phyloP scores from a whole-genome alignment of 1,140 invertebrate genomes.

The Anadara kagoshimensis region DNA sequence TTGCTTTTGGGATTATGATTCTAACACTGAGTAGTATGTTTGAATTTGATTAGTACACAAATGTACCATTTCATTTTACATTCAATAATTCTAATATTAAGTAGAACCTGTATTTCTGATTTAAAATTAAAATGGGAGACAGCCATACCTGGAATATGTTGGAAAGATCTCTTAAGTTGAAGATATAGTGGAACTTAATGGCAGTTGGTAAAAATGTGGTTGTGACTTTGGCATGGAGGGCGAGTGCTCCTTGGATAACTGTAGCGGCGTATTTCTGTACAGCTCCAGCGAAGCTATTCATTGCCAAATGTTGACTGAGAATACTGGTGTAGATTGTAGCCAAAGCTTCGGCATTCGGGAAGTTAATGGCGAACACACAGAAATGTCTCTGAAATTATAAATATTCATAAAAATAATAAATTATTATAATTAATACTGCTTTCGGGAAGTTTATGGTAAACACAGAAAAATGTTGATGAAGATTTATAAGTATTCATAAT shows the following conservation, averaged over 20 bases:
- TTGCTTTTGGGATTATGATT: too few species aligned
- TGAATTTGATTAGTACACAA: too few species aligned
- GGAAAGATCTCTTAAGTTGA: slow-evolving; percentile 95
- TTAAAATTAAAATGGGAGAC: too few species aligned
- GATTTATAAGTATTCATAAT: too few species aligned
- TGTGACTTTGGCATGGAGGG: slow-evolving; percentile 88
- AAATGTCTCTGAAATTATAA: slow-evolving; percentile 83
- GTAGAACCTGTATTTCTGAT: too few species aligned
- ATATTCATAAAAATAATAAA: neutral
- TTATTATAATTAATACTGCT: too few species aligned
- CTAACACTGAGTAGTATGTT: too few species aligned
- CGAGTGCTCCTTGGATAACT: slow-evolving; percentile 87
- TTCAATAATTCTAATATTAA: too few species aligned
- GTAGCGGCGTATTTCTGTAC: slow-evolving; percentile 79
- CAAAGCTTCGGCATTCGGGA: slow-evolving; percentile 90
- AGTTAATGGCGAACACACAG: slow-evolving; percentile 94
- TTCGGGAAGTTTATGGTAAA: too few species aligned
- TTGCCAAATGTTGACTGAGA: slow-evolving; percentile 85
- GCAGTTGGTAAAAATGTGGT: slow-evolving; percentile 94
- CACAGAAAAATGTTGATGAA: too few species aligned
- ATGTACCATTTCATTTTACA: too few species aligned
- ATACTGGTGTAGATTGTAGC: slow-evolving; percentile 90
- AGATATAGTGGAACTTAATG: slow-evolving; percentile 97
- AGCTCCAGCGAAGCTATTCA: slow-evolving; percentile 82
- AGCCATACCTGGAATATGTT: slow-evolving; percentile 81